A percentile compares a stretch with the other conserved stretches of the same genome.
Conservation (phyloP, 2,888 invertebrate species). For the Euclidia mi region DNA sequence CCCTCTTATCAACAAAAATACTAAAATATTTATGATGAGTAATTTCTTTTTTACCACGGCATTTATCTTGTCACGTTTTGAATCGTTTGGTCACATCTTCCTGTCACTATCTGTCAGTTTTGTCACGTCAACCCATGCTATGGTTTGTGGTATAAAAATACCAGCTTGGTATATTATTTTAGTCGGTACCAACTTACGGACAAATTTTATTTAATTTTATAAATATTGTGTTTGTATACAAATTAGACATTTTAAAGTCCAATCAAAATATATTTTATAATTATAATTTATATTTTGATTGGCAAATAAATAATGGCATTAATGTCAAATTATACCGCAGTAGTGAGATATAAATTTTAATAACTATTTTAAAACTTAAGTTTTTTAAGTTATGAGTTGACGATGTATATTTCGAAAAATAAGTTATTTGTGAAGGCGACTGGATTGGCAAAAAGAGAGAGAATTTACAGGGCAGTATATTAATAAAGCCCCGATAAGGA, state of each 20-base stretch:
- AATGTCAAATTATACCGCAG: neutral
- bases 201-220: neutral
- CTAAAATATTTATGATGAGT: too few relatives aligned
- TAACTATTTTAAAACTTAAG: neutral
- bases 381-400: neutral
- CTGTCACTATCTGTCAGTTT: neutral
- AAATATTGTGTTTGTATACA: neutral
- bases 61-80: too few relatives aligned
- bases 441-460: neutral
- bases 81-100: too few relatives aligned
- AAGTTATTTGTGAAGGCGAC: constrained; percentile 10
- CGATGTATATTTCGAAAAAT: neutral
- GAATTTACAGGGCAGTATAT: constrained; percentile 13
- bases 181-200: neutral
- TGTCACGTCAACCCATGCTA: constrained; percentile 1
- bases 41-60: too few relatives aligned
- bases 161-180: constrained; percentile 2
- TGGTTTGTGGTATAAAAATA: neutral
- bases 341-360: constrained; percentile 3
- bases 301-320: neutral
- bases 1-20: too few relatives aligned
- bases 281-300: neutral
- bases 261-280: neutral
- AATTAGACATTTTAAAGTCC: neutral
- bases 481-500: neutral